phyloP scores from a whole-genome alignment of 2,888 invertebrate genomes.

The Megastigmus dorsalis region DNA sequence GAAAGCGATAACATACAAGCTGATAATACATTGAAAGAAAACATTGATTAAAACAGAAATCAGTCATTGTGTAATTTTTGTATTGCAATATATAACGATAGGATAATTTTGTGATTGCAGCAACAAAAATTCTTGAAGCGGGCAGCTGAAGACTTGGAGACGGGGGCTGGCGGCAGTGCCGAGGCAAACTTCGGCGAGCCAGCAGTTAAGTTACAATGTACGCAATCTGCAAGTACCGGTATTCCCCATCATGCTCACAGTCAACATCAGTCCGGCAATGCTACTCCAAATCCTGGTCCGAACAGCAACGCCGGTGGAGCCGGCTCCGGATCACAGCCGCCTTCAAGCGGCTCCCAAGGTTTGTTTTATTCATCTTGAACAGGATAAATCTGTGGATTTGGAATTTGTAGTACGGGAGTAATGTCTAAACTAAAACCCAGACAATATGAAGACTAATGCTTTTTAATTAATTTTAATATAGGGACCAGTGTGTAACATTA shows the following conservation, averaged over 20 bases:
- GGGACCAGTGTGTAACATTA: no score
- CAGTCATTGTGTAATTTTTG: no score
- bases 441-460: no score
- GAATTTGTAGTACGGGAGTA: no score
- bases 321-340: background rate
- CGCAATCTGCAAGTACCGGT: constrained; percentile 74
- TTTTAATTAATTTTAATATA: no score
- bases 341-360: constrained; percentile 34
- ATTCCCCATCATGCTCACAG: constrained; percentile 62
- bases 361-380: no score
- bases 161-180: constrained; percentile 70
- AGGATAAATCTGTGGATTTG: no score
- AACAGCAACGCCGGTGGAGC: constrained; percentile 7
- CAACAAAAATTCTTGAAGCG: constrained; percentile 90
- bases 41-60: no score
- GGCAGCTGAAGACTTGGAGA: constrained; percentile 82
- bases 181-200: constrained; percentile 81
- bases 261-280: constrained; percentile 66
- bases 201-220: constrained; percentile 84
- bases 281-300: background rate
- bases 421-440: no score
- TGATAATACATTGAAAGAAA: no score
- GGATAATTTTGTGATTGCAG: constrained; percentile 75
- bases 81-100: no score
- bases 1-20: no score